A percentile compares a stretch with the other conserved stretches of the same genome.
phyloP scores from a whole-genome alignment of 2,113 vertebrate species.

The Hymenochirus boettgeri region DNA sequence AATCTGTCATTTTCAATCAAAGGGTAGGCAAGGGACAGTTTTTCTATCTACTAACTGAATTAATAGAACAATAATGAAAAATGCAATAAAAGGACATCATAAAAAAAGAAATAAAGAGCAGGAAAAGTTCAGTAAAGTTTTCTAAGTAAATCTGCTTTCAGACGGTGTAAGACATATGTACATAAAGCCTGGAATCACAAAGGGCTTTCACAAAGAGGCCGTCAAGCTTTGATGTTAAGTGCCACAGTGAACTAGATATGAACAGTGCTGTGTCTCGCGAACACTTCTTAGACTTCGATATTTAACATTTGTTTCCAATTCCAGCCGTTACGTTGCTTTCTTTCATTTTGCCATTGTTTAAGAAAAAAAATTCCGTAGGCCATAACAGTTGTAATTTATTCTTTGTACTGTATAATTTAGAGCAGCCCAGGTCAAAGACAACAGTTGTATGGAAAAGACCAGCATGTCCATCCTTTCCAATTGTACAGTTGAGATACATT shows the following conservation, averaged over 20 bases:
- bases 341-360: constrained; percentile 64
- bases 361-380: constrained; percentile 52
- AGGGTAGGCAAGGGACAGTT: neutral
- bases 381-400: constrained; percentile 61
- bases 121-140: constrained; percentile 7
- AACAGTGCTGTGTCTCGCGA: constrained; percentile 48
- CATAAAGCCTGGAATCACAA: constrained; percentile 40
- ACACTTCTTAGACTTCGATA: constrained; percentile 41
- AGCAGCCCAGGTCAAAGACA: constrained; percentile 58
- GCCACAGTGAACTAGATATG: constrained; percentile 43
- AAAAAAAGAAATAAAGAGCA: constrained; percentile 10
- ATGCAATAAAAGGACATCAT: constrained; percentile 22
- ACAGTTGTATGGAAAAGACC: constrained; percentile 62
- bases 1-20: neutral
- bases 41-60: constrained; percentile 6
- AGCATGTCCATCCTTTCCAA: constrained; percentile 49
- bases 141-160: constrained; percentile 17
- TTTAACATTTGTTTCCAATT: constrained; percentile 67
- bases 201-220: constrained; percentile 49
- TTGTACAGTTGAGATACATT: constrained; percentile 54
- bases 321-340: constrained; percentile 54
- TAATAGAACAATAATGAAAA: constrained; percentile 36
- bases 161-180: constrained; percentile 30
- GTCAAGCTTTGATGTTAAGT: constrained; percentile 60
- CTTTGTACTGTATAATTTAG: constrained; percentile 65